Conservation (phyloP, 2,888 invertebrate species). For the Idaea aversata region DNA sequence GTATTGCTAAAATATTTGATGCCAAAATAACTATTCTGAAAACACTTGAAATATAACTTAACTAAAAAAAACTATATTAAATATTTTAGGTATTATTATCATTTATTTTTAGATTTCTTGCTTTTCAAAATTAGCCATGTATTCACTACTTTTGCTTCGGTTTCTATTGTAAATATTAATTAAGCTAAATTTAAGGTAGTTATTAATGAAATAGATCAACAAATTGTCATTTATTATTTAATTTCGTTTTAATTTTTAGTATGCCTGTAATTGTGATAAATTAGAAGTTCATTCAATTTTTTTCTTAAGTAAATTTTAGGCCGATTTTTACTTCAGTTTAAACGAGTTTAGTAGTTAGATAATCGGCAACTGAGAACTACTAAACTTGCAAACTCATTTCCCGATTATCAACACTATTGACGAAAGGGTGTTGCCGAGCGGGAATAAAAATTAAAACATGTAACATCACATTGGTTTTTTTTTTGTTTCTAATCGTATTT, state of each 20-base stretch:
- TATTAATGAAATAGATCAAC: neutral
- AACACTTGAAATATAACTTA: neutral
- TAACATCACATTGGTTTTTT: too few relatives aligned
- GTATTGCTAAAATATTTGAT: conserved; percentile 46
- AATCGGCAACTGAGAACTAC: neutral
- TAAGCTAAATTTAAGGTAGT: conserved; percentile 9
- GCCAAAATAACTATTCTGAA: conserved; percentile 46
- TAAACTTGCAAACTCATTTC: too few relatives aligned
- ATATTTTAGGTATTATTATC: neutral
- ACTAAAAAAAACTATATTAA: neutral
- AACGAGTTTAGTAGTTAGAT: neutral
- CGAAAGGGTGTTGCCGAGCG: too few relatives aligned
- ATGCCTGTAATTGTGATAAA: neutral
- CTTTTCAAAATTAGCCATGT: neutral
- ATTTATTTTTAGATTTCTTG: neutral
- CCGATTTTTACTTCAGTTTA: neutral
- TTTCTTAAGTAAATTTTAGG: neutral
- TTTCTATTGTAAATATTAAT: conserved; percentile 29
- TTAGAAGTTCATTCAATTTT: neutral
- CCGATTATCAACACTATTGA: too few relatives aligned
- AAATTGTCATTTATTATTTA: conserved; percentile 5
- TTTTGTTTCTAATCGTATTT: too few relatives aligned
- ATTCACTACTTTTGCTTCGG: conserved; percentile 25
- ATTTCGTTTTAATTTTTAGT: neutral
- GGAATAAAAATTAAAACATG: too few relatives aligned